Evolutionary conservation across 37 sponge, comb jelly and placozoan species (phyloP), one percentile per base, ranked within the genome.

Genomic region (Spongilla lacustris): DNA sequence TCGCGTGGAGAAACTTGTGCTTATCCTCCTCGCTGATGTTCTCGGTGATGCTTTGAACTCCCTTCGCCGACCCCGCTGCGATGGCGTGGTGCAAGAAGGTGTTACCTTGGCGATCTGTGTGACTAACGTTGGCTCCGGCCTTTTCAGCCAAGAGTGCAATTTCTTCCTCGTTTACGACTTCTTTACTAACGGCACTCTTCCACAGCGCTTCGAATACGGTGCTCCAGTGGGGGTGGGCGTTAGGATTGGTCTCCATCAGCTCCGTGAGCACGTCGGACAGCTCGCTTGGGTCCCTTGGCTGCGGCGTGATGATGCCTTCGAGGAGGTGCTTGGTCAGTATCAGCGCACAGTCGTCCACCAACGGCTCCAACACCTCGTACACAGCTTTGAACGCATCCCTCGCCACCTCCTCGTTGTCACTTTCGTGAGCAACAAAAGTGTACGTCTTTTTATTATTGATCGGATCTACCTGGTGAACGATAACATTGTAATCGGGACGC

Each of bases 161-260:
- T n/a, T n/a, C n/a, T n/a, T n/a, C n/a, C n/a, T n/a, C n/a, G n/a
- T n/a, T n/a, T n/a, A 46, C 46, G 8, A 10, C 46, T 4, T 46
- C 46, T 46, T 46, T 4, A 46, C 46, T 8, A 8, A 46, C 8
- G 46, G 46, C 46, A 17, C 6, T 4, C 25, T 17, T 6, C 21
- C 21, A 13, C 5, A 78, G 79, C 24, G 58, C 50, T 14, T 78
- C 50, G 2, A 78, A 4, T 4, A 78, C 49, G 36, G 2, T 78
- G 38, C 3, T n/a, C 79, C 79, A 78, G 24, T 78, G 50, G 5
- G 79, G 49, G 28, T 78, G 79, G 6, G 79, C 46, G 28, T 37
- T n/a, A 3, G 79, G 49, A n/a, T 78, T 78, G 24, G 22, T 78
- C 35, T 78, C 49, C 49, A 78, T 78, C 24, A 78, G 23, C 4